Base-by-base conservation (phyloP, 1,140 invertebrate species). In the Protaetia brevitarsis region DNA sequence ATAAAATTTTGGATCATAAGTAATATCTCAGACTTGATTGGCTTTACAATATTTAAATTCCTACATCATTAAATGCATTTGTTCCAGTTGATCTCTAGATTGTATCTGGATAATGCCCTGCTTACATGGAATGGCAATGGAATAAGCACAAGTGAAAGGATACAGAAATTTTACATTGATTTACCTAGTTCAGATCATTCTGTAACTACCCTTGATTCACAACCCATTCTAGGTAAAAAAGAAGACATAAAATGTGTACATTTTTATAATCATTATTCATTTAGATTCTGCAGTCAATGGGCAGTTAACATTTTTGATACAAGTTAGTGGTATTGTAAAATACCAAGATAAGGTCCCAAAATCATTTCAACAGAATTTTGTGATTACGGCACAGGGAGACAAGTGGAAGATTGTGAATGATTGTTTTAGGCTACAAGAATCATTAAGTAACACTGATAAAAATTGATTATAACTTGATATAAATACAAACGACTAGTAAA, bases 401-500 rank as follows among this genome's bases (percentile, higher is more conserved):
- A 93, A 93, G 76, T 95, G 92, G 92, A 94, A 93, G 81, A 92
- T 95, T 66, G 90, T 91, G 21, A 92, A 87, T 45, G 93, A 95
- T 75, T 89, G 86, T 69, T 93, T 79, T 73, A 82, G 92, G 73
- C 81, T 89, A 70, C 89, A 93, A 83, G 87, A 89, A 66, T 72
- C 73, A 7, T 70, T 78, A 58, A 69, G 34, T 57, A 13, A 16
- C 34, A 41, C 2, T 7, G 65, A 66, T 6, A 58, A 58, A 16
- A 65, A 26, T 19, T 64, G 28, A 29, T 59, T 27, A 5, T 59
- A 29, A 8, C n/a, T n/a, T n/a, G n/a, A n/a, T n/a, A n/a, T n/a
- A n/a, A n/a, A n/a, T n/a, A n/a, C n/a, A n/a, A n/a, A n/a, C n/a
- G n/a, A n/a, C n/a, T n/a, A n/a, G n/a, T n/a, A n/a, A n/a, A n/a